Evolutionary conservation across 2,888 invertebrate genomes (phyloP).

Genomic region (Orthosia gothica): DNA sequence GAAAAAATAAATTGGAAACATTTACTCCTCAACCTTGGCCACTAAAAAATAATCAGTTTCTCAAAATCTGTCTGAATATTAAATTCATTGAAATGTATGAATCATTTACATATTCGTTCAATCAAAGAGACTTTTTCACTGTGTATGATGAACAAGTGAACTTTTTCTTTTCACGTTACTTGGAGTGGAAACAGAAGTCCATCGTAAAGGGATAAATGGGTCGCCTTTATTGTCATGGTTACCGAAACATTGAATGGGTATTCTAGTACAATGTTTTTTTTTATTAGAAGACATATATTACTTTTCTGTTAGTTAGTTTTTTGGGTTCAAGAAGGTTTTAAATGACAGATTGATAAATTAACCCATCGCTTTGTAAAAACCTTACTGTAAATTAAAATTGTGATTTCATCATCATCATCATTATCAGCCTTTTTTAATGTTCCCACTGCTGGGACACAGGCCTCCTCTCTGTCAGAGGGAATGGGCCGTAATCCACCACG

Average conservation of each 20-base stretch:
- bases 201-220: conserved; percentile 45
- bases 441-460: too few species aligned
- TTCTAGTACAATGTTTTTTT: conserved; percentile 30
- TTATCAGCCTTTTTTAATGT: too few species aligned
- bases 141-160: conserved; percentile 29
- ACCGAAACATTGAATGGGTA: conserved; percentile 49
- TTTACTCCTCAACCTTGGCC: conserved; percentile 4
- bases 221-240: conserved; percentile 53
- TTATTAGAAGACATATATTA: conserved; percentile 2
- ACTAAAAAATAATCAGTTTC: background rate
- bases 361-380: background rate
- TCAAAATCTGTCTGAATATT: background rate
- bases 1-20: conserved; percentile 20
- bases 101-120: background rate
- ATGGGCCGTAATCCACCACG: too few species aligned
- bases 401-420: too few species aligned
- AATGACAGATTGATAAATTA: background rate
- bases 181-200: conserved; percentile 55
- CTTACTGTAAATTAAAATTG: too few species aligned
- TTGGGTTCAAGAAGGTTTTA: background rate
- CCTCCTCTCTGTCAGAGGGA: too few species aligned
- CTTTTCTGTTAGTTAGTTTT: background rate
- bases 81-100: background rate
- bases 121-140: conserved; percentile 19
- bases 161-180: conserved; percentile 49